Conservation (phyloP, 1,140 invertebrate genomes). For the Nasonia longicornis region DNA sequence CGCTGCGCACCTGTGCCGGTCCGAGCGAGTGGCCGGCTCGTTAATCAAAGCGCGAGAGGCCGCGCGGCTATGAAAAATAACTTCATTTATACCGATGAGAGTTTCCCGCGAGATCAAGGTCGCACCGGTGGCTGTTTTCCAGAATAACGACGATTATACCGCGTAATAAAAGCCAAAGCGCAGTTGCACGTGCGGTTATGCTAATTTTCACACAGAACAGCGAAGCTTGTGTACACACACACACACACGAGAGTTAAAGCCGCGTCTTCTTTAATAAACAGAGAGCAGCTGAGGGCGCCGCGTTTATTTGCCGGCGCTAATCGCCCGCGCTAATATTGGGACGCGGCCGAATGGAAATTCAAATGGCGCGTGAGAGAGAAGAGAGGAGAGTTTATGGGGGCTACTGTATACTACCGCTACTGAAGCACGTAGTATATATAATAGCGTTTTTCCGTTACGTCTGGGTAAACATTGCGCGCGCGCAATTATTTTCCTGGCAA, state of each 20-base stretch:
- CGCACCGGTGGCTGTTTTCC: too few relatives aligned
- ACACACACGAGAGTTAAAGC: background rate
- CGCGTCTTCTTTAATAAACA: background rate
- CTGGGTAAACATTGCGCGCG: too few relatives aligned
- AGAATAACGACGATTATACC: too few relatives aligned
- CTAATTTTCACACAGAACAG: background rate
- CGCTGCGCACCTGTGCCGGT: slow-evolving; percentile 6
- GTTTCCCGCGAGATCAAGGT: background rate
- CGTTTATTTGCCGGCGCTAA: background rate
- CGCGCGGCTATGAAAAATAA: background rate
- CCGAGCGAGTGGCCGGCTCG: background rate
- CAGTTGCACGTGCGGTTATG: too few relatives aligned
- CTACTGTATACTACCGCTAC: too few relatives aligned
- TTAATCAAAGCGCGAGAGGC: background rate
- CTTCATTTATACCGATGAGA: background rate
- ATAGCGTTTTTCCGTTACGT: background rate
- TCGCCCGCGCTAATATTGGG: background rate
- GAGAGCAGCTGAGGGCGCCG: too few relatives aligned
- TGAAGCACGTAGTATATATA: too few relatives aligned
- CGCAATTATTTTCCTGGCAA: background rate
- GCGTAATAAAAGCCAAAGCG: too few relatives aligned
- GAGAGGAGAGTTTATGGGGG: too few relatives aligned
- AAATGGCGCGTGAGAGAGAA: background rate
- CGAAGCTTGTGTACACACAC: background rate
- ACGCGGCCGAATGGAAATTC: background rate